These are phyloP conservation scores for Xerus inauris DNA, from an alignment of 2,113 vertebrate genomes.

Conservation along the genomic window DNA sequence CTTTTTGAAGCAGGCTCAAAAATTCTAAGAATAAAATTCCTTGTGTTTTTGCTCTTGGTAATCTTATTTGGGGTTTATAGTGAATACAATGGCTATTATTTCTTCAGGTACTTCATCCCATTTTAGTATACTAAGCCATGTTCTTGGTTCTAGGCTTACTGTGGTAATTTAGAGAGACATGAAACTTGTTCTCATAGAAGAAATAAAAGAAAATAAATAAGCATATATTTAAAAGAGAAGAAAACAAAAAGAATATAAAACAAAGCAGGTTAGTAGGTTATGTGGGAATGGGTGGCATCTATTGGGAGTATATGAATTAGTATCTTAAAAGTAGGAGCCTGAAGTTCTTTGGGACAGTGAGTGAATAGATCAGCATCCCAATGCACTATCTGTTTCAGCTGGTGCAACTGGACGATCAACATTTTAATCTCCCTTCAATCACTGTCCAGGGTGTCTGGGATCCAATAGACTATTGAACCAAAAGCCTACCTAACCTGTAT, in stretches of 20 bases:
- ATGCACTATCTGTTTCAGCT: background rate
- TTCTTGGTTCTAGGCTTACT: background rate
- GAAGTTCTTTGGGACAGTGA: background rate
- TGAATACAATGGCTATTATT: background rate
- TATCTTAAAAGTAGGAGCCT: background rate
- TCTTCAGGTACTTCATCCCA: background rate
- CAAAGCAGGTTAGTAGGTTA: background rate
- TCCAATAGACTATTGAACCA: background rate
- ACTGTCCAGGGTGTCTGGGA: background rate
- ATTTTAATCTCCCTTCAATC: background rate
- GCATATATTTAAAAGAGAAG: background rate
- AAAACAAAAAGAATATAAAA: background rate
- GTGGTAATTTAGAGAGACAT: background rate
- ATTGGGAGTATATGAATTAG: background rate
- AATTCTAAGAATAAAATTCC: background rate
- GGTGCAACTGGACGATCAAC: background rate
- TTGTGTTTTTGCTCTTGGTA: slow-evolving; percentile 18
- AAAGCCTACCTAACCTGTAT: background rate
- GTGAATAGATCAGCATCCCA: background rate
- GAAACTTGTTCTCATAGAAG: background rate
- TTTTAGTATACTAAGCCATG: background rate
- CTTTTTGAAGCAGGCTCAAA: slow-evolving; percentile 17
- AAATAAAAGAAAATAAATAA: background rate
- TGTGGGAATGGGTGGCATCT: background rate
- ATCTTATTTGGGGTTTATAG: slow-evolving; percentile 24